Conservation (phyloP, 2,888 invertebrate species). For the Teleiodes luculella region DNA sequence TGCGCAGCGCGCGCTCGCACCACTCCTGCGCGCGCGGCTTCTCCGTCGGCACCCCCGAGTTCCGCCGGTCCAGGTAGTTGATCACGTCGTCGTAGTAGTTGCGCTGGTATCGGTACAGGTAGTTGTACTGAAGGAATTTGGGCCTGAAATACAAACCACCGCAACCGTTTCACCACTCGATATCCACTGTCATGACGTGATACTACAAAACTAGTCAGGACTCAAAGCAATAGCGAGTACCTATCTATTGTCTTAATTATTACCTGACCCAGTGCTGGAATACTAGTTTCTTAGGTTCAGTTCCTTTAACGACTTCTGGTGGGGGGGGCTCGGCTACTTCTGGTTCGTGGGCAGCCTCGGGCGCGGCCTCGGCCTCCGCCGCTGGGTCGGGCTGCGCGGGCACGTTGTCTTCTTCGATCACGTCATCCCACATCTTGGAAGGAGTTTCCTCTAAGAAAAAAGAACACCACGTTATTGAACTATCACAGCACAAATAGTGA, state of each 20-base stretch:
- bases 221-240: not conserved
- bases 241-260: slow-evolving; percentile 24
- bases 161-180: not conserved
- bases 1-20: slow-evolving; percentile 89
- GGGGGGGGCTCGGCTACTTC: slow-evolving; percentile 67
- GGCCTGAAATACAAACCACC: slow-evolving; percentile 75
- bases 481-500: slow-evolving; percentile 5
- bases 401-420: slow-evolving; percentile 65
- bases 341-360: slow-evolving; percentile 46
- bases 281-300: slow-evolving; percentile 82
- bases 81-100: slow-evolving; percentile 93
- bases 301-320: slow-evolving; percentile 64
- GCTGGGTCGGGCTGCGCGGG: slow-evolving; percentile 38
- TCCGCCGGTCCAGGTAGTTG: slow-evolving; percentile 87
- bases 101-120: slow-evolving; percentile 89
- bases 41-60: slow-evolving; percentile 83
- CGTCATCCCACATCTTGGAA: slow-evolving; percentile 78
- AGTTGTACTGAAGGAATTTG: slow-evolving; percentile 88
- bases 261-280: slow-evolving; percentile 91
- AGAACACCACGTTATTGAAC: slow-evolving; percentile 45
- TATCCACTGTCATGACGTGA: too few relatives aligned
- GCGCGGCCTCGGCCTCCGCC: slow-evolving; percentile 35
- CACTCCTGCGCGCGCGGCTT: slow-evolving; percentile 89
- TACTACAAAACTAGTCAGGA: not conserved
- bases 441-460: slow-evolving; percentile 58